Base-by-base conservation (phyloP, 2,113 vertebrate genomes). In the Trachemys scripta region DNA sequence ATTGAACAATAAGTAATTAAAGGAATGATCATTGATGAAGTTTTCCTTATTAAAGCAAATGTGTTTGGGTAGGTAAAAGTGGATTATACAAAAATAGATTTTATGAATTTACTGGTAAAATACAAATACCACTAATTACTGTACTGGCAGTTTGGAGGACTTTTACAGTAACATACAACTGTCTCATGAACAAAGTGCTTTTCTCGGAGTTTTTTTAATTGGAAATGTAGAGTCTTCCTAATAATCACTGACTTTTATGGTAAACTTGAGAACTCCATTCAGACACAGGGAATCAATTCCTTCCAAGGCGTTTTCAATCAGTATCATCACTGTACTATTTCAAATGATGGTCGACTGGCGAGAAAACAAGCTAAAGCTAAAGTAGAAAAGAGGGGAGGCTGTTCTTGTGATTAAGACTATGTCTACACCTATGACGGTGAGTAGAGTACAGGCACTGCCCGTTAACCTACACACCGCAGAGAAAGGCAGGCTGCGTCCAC, bases 151-250 rank as follows among this genome's bases (percentile, higher is more conserved):
- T 79, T 54, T 87, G 47, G 42, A 80, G 24, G 56, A 14, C 47
- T 96, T 95, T 95, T 16, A 83, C 80, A 95, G 81, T 80, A 89
- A 76, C 3, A 93, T 65, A n/a, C 93, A 82, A 80, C 53, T 50
- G 85, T 1, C 0, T 90, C 57, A 81, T 75, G 57, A 54, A 65
- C 92, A 90, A 92, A 29, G 2, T 79, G 38, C 57, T 97, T 94
- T 94, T 92, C 88, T 90, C 87, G 47, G 95, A 95, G 84, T 50
- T 14, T 87, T 84, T 79, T 89, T 89, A 90, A n/a, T 49, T 94
- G 89, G 62, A 62, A 49, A 82, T 25, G 9, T 38, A 54, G n/a
- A 16, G 12, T 91, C 84, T 0, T 1, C n/a, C 76, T 94, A 97
- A 24, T 59, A 96, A 89, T 90, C 91, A 87, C 4, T 1, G 8